A percentile compares a stretch with the other conserved stretches of the same genome.
Evolutionary conservation across 1,140 invertebrate genomes (phyloP).

Genomic region (Solen grandis): DNA sequence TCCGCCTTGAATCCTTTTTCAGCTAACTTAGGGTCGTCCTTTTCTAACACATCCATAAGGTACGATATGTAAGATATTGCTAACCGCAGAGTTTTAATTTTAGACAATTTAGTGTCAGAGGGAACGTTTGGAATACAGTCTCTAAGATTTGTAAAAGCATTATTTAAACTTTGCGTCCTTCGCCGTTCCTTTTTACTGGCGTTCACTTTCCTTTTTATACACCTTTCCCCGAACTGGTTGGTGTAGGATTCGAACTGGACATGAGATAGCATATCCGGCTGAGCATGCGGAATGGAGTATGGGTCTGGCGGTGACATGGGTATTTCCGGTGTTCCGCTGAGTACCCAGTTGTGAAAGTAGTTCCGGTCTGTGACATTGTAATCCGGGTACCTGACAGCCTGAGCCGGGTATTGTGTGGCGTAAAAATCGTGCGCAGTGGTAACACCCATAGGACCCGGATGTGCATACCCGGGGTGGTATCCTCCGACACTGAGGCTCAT

Average conservation of each 20-base stretch:
- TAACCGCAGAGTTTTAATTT: conserved; percentile 83
- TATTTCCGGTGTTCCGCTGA: conserved; percentile 65
- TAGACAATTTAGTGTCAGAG: conserved; percentile 93
- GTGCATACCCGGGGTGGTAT: conserved; percentile 65
- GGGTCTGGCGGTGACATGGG: conserved; percentile 68
- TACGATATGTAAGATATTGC: conserved; percentile 83
- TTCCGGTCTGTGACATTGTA: conserved; percentile 60
- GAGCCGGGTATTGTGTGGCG: conserved; percentile 53
- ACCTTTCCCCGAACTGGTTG: conserved; percentile 57
- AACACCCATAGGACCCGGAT: conserved; percentile 64
- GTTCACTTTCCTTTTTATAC: conserved; percentile 73
- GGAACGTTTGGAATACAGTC: conserved; percentile 98
- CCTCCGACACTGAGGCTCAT: conserved; percentile 69
- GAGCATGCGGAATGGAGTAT: conserved; percentile 59
- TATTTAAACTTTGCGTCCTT: conserved; percentile 95
- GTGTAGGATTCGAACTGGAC: conserved; percentile 46
- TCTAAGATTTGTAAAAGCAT: conserved; percentile 93
- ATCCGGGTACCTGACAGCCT: conserved; percentile 62
- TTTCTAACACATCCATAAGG: conserved; percentile 82
- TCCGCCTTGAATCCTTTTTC: conserved; percentile 83
- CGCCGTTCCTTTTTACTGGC: conserved; percentile 96
- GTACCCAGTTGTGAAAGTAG: conserved; percentile 68
- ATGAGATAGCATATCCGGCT: conserved; percentile 40
- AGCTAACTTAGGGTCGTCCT: conserved; percentile 81
- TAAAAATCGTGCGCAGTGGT: conserved; percentile 63